Percentiles rank a stretch among this genome's conserved stretches.
phyloP scores from a whole-genome alignment of 1,140 invertebrate species.

The Drosophila repletoides region DNA sequence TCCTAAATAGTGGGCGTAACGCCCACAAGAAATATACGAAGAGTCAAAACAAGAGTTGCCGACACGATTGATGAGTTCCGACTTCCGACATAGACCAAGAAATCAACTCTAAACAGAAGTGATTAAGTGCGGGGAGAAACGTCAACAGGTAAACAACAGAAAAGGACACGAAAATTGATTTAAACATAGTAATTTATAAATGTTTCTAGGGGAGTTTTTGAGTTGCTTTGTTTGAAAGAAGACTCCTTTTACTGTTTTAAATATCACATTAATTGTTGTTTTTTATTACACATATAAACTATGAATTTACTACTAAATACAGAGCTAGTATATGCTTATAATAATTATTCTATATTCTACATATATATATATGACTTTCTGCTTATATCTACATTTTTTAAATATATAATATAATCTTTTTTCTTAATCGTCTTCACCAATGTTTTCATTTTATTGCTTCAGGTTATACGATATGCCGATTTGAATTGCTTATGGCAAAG shows the following conservation, averaged over 20 bases:
- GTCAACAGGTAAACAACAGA: conserved; percentile 64
- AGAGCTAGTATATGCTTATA: background rate
- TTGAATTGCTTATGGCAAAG: conserved; percentile 8
- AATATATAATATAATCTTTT: background rate
- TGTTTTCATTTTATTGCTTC: background rate
- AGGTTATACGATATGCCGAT: background rate
- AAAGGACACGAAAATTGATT: conserved; percentile 60
- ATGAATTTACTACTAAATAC: conserved; percentile 12
- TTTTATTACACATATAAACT: conserved; percentile 44
- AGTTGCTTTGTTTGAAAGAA: background rate
- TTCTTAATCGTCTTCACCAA: conserved; percentile 25
- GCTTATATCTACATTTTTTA: background rate
- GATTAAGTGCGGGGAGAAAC: conserved; percentile 65
- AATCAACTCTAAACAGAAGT: conserved; percentile 45
- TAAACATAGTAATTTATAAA: conserved; percentile 61
- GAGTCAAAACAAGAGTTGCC: conserved; percentile 59
- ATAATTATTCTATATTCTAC: background rate
- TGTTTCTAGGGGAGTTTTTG: background rate
- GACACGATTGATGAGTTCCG: conserved; percentile 74
- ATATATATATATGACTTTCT: background rate
- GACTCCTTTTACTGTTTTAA: conserved; percentile 31
- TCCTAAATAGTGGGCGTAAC: conserved; percentile 44
- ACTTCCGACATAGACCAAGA: conserved; percentile 57
- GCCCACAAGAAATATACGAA: conserved; percentile 39
- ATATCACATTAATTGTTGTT: conserved; percentile 68